phyloP scores from a whole-genome alignment of 1,140 invertebrate genomes.

The Samia ricini region DNA sequence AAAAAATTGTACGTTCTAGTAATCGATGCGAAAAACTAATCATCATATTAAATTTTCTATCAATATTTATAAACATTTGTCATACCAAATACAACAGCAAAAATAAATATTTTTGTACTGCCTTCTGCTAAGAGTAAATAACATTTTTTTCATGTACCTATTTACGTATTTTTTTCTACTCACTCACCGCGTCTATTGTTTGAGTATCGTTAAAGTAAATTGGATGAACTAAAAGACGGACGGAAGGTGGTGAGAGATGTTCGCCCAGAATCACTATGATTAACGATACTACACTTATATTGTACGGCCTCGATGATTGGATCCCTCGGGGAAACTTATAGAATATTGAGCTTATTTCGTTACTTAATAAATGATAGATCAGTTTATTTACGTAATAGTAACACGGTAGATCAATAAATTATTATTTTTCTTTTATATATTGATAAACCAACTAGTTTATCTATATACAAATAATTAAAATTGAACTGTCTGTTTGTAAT shows the following conservation, averaged over 20 bases:
- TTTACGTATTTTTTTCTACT: background rate
- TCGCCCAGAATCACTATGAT: slow-evolving; percentile 12
- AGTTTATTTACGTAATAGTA: background rate
- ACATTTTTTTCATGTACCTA: background rate
- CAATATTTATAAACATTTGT: too few relatives aligned
- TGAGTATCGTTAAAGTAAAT: slow-evolving; percentile 20
- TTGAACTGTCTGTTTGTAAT: too few relatives aligned
- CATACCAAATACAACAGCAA: too few relatives aligned
- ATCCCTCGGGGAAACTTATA: background rate
- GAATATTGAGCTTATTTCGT: background rate
- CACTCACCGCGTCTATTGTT: slow-evolving; percentile 15
- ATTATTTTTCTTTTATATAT: too few relatives aligned
- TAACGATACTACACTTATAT: slow-evolving; percentile 10
- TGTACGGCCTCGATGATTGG: background rate
- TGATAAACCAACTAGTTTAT: too few relatives aligned
- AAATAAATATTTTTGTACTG: too few relatives aligned
- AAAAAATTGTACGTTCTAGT: too few relatives aligned
- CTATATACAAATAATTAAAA: too few relatives aligned
- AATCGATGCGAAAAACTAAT: too few relatives aligned
- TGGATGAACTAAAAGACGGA: slow-evolving; percentile 18
- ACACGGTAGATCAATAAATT: background rate
- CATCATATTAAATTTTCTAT: too few relatives aligned
- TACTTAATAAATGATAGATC: background rate
- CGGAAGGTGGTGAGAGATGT: slow-evolving; percentile 5
- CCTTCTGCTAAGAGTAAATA: too few relatives aligned